Evolutionary conservation across 2,888 invertebrate genomes (phyloP), one percentile per base, ranked within the genome.

Genomic region (Pardosa pseudoannulata): DNA sequence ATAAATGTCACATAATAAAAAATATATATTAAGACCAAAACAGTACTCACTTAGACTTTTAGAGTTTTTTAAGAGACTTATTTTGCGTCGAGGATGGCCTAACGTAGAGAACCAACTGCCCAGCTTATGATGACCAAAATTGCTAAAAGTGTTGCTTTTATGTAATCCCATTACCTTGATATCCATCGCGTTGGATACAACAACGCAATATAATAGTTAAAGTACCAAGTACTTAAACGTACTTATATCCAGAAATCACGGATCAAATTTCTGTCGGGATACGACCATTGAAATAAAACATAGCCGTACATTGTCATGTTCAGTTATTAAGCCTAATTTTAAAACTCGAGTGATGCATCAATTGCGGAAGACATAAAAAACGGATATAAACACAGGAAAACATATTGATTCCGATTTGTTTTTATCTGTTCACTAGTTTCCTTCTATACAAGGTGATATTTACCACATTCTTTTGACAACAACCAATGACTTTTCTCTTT

Each of bases 61-160:
- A 11, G 90, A 90, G 80, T 88, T 90, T 87, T 89, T 90, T 16
- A 90, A 73, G 28, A 88, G 82, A 70, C 90, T 91, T 70, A 90
- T 90, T 64, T 91, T 90, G 36, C 91, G 90, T n/a, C 90, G 88
- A 7, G 89, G 88, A 70, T 91, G 91, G 74, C 91, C 91, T 79
- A 92, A 88, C 31, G 91, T 90, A 13, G 91, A 91, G 89, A 92
- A 91, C 92, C 92, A 92, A 88, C 90, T 91, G 72, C 91, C 91
- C 73, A 92, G 90, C 73, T 89, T 90, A 90, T 92, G 92, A 85
- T 91, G 91, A 80, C 91, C 91, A 80, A 91, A 90, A 71, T 90
- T 91, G 89, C 91, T 91, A 89, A 92, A 92, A 71, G 92, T 92
- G 76, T 90, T 91, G 89, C 92, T 92, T 89, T 92, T 92, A 88